Evolutionary conservation across 2,113 vertebrate genomes (phyloP).

Genomic region (Opisthocomus hoazin): DNA sequence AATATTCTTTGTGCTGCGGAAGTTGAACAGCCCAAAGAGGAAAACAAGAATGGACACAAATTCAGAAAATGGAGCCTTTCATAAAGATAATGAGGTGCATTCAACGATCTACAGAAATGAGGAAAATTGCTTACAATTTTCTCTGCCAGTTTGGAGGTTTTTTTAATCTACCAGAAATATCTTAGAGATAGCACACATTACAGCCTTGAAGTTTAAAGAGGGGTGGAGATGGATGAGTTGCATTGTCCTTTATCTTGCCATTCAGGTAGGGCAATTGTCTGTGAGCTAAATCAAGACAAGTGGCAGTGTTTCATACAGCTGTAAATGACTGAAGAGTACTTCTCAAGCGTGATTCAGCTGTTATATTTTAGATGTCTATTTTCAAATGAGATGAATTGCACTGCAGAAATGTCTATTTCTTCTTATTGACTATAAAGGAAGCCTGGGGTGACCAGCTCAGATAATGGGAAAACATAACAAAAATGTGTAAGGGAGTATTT

Average conservation of each 20-base stretch:
- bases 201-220: not conserved
- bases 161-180: not conserved
- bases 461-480: not conserved
- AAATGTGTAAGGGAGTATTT: not conserved
- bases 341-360: not conserved
- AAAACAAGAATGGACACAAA: not conserved
- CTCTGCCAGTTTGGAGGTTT: not conserved
- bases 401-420: not conserved
- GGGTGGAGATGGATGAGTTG: not conserved
- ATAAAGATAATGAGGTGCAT: slow-evolving; percentile 18
- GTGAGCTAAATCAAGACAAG: not conserved
- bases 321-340: not conserved
- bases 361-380: not conserved
- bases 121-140: slow-evolving; percentile 20
- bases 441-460: not conserved
- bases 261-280: not conserved
- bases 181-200: not conserved
- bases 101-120: not conserved
- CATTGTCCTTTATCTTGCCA: not conserved
- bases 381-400: not conserved
- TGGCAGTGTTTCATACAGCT: not conserved
- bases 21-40: not conserved
- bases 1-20: slow-evolving; percentile 74
- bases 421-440: not conserved
- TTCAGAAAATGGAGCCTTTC: not conserved